Evolutionary conservation across 2,113 vertebrate species (phyloP), one percentile per base, ranked within the genome.

Genomic region (Carettochelys insculpta): DNA sequence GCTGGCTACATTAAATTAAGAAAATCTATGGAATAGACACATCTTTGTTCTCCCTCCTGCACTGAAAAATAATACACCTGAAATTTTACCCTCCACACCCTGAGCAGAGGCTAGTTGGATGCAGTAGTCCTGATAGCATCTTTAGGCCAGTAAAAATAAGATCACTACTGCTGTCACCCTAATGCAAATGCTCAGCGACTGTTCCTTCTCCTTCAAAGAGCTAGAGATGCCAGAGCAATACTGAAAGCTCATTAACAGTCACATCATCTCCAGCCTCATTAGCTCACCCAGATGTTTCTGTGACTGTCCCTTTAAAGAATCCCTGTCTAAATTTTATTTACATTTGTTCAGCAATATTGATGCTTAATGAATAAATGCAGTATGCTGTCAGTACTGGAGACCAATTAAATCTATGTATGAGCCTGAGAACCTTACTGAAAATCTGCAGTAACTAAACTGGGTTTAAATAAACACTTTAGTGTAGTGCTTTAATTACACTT

Each of bases 391-490:
- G 97, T 98, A 97, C 97, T 98, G 97, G 96, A 97, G 97, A 98
- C 97, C 98, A 98, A 98, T 98, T 98, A 97, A 97, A 97, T 98
- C 95, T 97, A 93, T 97, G 96, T 97, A 97, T 96, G 97, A 98
- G 97, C 89, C 96, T 96, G 90, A 97, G 96, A 97, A 98, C 96
- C 97, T 98, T 97, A 98, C 97, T 98, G 97, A 98, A 98, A 98
- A 98, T 98, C 97, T 97, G 96, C 97, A 97, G 95, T 98, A 98
- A 98, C 98, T 98, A 98, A 98, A 98, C 98, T 97, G 98, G 97
- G 98, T 98, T 99, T 98, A 99, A 99, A 99, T 99, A 99, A 99
- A 99, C 98, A 99, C 98, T 99, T 98, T 98, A 98, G 98, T 98
- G 98, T 98, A 99, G 98, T 98, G 98, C 98, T 98, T 98, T 99